These are phyloP conservation scores for Calyptomena viridis DNA, from an alignment of 2,113 vertebrate species.

Conservation along the genomic window DNA sequence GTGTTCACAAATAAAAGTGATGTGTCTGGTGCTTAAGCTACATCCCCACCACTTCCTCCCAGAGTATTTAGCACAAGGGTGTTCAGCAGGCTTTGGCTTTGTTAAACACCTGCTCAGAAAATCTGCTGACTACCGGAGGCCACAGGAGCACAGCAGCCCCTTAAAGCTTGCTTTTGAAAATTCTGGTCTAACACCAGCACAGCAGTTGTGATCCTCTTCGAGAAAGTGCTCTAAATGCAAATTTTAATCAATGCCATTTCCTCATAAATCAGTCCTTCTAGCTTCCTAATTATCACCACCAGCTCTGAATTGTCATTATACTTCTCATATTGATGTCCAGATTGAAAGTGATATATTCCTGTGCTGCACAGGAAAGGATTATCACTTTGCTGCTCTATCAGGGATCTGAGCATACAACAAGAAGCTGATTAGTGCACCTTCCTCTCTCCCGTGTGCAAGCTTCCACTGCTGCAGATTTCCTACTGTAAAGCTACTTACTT, in stretches of 20 bases:
- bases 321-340: not conserved
- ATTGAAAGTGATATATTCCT: constrained; percentile 17
- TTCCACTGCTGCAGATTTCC: not conserved
- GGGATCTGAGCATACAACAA: not conserved
- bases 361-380: constrained; percentile 5
- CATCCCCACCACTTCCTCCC: not conserved
- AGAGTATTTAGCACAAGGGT: not conserved
- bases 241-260: constrained; percentile 46
- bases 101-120: constrained; percentile 46
- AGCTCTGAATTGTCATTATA: not conserved
- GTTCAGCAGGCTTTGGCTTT: constrained; percentile 8
- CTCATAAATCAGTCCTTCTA: constrained; percentile 19
- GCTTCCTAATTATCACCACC: not conserved
- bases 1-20: not conserved
- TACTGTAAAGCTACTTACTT: not conserved
- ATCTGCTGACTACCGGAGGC: not conserved
- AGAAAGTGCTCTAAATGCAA: constrained; percentile 40
- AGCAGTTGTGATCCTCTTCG: not conserved
- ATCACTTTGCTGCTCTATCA: no score
- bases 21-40: not conserved
- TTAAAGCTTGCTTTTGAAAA: not conserved
- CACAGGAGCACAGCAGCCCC: not conserved
- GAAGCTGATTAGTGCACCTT: not conserved
- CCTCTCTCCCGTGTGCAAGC: not conserved
- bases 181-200: not conserved